Evolutionary conservation across 1,140 invertebrate genomes (phyloP), one percentile per base, ranked within the genome.

Genomic region (Trichomalopsis sarcophagae): DNA sequence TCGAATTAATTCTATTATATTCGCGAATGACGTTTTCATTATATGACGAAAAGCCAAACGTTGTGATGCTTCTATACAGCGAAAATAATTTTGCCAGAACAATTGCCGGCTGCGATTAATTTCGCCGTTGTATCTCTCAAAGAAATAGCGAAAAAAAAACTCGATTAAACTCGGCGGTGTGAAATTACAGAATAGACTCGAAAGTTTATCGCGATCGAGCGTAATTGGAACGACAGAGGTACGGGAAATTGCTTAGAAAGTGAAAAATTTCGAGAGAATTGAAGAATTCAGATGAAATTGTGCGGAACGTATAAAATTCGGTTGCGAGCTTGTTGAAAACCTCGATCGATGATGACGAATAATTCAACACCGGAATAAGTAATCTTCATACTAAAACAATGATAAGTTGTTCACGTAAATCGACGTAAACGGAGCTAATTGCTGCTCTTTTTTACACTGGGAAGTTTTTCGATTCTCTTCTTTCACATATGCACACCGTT

Each of bases 101-200:
- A 84, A 84, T 84, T 68, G 71, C 30, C n/a, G 71, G 62, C 27
- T 62, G 47, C 30, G 80, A 81, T 84, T 84, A 84, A 84, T 84
- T 80, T 75, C 66, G n/a, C 62, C 68, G 17, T 62, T 62, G n/a
- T 66, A 73, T 79, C 69, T 50, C 5, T 17, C 23, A 9, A 33
- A 44, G 40, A 40, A 44, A 40, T 1, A 30, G 44, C 23, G 62
- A 30, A 30, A 21, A 68, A 68, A 81, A 84, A 84, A 81, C 40
- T 71, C 68, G 47, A 84, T 84, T 80, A 74, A 81, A 76, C 4
- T 62, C 55, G 68, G 30, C 23, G 77, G 40, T 30, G 78, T 75
- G 69, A 81, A 84, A 81, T 81, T 73, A 84, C 74, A 78, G 75
- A 68, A 62, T 62, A 84, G 74, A 79, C 40, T 84, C 30, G 68